Evolutionary conservation across 2,888 invertebrate genomes (phyloP).

Genomic region (Hirudinaria manillensis): DNA sequence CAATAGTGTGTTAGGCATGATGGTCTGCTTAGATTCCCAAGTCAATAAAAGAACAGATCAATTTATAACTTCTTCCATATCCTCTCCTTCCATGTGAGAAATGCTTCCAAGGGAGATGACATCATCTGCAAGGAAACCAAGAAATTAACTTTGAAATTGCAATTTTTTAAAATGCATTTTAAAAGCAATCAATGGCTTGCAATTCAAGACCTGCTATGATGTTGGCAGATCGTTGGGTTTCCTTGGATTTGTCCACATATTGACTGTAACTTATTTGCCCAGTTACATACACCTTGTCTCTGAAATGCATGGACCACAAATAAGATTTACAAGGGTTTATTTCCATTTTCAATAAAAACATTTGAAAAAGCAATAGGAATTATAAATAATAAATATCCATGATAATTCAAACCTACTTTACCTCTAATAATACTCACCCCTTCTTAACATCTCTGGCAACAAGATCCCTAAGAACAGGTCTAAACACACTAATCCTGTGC

Average conservation of each 20-base stretch:
- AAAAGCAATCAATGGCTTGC: too few relatives aligned
- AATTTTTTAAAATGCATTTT: too few relatives aligned
- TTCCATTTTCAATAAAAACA: too few relatives aligned
- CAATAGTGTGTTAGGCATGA: too few relatives aligned
- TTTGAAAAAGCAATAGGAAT: not conserved
- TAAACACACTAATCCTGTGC: slow-evolving; percentile 82
- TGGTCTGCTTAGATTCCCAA: too few relatives aligned
- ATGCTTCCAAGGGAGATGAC: too few relatives aligned
- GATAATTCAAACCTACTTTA: not conserved
- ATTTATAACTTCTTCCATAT: too few relatives aligned
- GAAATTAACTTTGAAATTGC: too few relatives aligned
- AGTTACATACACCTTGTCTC: slow-evolving; percentile 43
- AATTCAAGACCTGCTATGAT: slow-evolving; percentile 34
- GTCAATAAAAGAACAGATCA: too few relatives aligned
- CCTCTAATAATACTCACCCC: slow-evolving; percentile 57
- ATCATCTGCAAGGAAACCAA: too few relatives aligned
- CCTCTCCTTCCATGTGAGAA: too few relatives aligned
- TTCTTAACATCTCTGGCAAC: slow-evolving; percentile 74
- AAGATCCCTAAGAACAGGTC: slow-evolving; percentile 71
- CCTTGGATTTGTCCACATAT: slow-evolving; percentile 28
- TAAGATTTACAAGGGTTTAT: too few relatives aligned
- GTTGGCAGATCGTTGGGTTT: slow-evolving; percentile 23
- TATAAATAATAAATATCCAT: not conserved
- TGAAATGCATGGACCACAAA: slow-evolving; percentile 32
- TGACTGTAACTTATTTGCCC: slow-evolving; percentile 41